These are phyloP conservation scores for Cheirogaleus major DNA, from an alignment of 2,797 vertebrate species.

Conservation along the genomic window DNA sequence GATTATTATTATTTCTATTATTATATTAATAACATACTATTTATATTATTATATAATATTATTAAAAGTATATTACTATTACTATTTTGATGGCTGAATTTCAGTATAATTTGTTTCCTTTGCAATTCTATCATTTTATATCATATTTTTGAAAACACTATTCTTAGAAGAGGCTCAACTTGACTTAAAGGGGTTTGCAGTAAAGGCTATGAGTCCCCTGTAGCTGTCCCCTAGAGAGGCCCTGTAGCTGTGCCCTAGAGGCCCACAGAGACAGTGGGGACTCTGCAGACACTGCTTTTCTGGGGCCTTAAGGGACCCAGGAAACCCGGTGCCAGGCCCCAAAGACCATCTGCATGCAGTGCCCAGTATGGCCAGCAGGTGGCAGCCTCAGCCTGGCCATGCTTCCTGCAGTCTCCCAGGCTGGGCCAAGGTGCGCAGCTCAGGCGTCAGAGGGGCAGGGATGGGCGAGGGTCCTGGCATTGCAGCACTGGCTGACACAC, in stretches of 20 bases:
- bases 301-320: background rate
- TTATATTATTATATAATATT: background rate
- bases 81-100: background rate
- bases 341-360: background rate
- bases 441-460: background rate
- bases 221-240: background rate
- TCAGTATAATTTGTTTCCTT: background rate
- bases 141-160: background rate
- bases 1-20: background rate
- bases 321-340: accelerated
- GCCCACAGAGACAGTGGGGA: background rate
- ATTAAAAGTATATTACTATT: background rate
- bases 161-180: background rate
- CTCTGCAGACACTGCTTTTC: background rate
- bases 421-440: accelerated
- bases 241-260: background rate
- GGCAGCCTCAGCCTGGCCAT: conserved; percentile 33
- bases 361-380: conserved; percentile 58
- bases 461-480: accelerated
- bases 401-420: accelerated
- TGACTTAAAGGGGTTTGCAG: background rate
- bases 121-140: background rate
- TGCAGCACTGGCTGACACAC: accelerated
- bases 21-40: too few species aligned
- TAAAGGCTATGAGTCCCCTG: background rate